A percentile compares a stretch with the other conserved stretches of the same genome.
Evolutionary conservation across 1,140 invertebrate species (phyloP).

Genomic region (Pachyrhynchus sulphureomaculatus): DNA sequence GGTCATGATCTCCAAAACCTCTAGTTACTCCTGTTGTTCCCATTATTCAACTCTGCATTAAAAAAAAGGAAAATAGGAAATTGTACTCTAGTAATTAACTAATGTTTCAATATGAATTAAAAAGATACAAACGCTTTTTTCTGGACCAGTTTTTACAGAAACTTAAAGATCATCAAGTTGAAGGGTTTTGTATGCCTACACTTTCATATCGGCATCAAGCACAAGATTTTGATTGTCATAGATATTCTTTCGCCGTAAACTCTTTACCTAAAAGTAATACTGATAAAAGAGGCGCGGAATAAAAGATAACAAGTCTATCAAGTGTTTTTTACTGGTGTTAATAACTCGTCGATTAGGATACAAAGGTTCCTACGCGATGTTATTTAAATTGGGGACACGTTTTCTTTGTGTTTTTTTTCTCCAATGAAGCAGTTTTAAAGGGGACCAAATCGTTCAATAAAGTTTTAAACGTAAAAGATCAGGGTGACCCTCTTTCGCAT

Average conservation of each 20-base stretch:
- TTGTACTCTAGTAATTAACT: background rate
- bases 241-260: slow-evolving; percentile 76
- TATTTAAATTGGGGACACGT: too few relatives aligned
- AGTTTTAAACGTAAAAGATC: too few relatives aligned
- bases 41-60: slow-evolving; percentile 73
- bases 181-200: slow-evolving; percentile 79
- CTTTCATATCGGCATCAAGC: slow-evolving; percentile 79
- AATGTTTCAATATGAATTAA: background rate
- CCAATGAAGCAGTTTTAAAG: too few relatives aligned
- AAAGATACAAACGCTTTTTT: slow-evolving; percentile 63
- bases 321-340: too few relatives aligned
- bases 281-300: too few relatives aligned
- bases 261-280: slow-evolving; percentile 59
- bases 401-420: too few relatives aligned
- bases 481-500: too few relatives aligned
- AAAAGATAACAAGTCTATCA: too few relatives aligned
- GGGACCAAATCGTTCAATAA: too few relatives aligned
- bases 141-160: slow-evolving; percentile 76
- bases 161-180: slow-evolving; percentile 70
- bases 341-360: too few relatives aligned
- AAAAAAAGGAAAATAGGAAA: slow-evolving; percentile 3
- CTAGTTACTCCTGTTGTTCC: slow-evolving; percentile 84
- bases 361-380: too few relatives aligned
- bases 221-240: slow-evolving; percentile 62
- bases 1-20: slow-evolving; percentile 84